Conservation (phyloP, 2,113 vertebrate genomes). For the Orthonyx spaldingii region DNA sequence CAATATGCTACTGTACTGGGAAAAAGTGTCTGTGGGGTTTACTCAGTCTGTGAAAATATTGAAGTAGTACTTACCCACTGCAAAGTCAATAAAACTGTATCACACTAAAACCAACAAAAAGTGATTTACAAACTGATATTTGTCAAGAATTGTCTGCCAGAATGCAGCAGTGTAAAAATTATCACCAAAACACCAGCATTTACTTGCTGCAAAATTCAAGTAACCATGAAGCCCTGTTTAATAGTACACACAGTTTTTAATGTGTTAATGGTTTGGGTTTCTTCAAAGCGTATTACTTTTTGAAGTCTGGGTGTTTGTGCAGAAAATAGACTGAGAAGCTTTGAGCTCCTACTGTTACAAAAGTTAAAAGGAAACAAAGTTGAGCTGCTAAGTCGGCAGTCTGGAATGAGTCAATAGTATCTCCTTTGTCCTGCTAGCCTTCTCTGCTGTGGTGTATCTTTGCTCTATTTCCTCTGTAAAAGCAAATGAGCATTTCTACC, state of each 20-base stretch:
- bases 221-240: not conserved
- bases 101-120: not conserved
- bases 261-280: constrained; percentile 23
- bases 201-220: not conserved
- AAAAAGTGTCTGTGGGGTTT: not conserved
- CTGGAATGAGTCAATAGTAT: constrained; percentile 68
- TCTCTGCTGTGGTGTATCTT: constrained; percentile 41
- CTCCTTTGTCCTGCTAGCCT: constrained; percentile 62
- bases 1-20: not conserved
- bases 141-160: not conserved
- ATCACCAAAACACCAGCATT: not conserved
- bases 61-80: constrained; percentile 19
- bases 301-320: constrained; percentile 55
- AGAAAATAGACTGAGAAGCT: constrained; percentile 46
- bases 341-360: constrained; percentile 63
- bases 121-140: not conserved
- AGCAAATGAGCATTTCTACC: not conserved
- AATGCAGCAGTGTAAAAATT: not conserved
- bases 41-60: not conserved
- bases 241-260: not conserved
- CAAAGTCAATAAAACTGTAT: not conserved
- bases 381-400: constrained; percentile 64
- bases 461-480: constrained; percentile 62
- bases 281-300: constrained; percentile 52
- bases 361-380: constrained; percentile 67